Evolutionary conservation across 2,113 vertebrate genomes (phyloP).

Genomic region (Penelope pileata): DNA sequence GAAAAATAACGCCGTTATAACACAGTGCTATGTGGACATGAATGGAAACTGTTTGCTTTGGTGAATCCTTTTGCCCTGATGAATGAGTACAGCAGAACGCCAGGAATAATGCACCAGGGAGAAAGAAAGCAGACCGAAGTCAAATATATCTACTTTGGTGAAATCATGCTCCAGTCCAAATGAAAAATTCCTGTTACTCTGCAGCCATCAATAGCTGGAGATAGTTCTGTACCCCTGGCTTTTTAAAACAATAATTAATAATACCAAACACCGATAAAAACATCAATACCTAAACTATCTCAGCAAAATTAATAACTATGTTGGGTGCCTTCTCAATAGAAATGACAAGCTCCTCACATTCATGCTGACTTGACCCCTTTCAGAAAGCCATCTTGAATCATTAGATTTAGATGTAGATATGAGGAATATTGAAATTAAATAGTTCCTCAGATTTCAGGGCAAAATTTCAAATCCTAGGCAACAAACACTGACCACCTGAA

Average conservation of each 20-base stretch:
- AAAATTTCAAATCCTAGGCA: background rate
- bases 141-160: background rate
- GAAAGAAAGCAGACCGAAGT: background rate
- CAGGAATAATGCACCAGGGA: background rate
- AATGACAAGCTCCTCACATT: background rate
- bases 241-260: background rate
- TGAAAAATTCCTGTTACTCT: background rate
- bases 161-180: background rate
- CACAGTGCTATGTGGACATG: background rate
- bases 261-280: background rate
- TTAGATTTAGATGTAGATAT: background rate
- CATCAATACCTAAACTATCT: background rate
- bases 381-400: background rate
- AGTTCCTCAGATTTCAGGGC: background rate
- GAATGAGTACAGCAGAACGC: background rate
- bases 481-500: background rate
- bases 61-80: background rate
- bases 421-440: background rate
- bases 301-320: background rate
- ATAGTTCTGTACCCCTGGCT: fast-evolving
- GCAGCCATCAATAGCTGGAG: background rate
- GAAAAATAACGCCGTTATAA: background rate
- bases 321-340: background rate
- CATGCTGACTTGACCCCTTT: background rate
- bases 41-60: background rate